phyloP scores from a whole-genome alignment of 1,140 invertebrate genomes.

The Eumaeus atala region DNA sequence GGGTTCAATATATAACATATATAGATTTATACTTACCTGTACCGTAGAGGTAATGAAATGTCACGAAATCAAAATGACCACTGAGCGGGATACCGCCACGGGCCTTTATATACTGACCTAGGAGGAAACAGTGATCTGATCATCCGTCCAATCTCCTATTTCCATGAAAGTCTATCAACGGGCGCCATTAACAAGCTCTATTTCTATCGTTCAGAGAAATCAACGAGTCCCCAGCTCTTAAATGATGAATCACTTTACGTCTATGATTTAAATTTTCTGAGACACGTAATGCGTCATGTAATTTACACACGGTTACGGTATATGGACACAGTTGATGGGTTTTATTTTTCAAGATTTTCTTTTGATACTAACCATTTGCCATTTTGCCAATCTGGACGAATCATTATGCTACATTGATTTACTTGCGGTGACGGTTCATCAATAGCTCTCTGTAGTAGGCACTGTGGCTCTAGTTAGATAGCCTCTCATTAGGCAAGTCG shows the following conservation, averaged over 20 bases:
- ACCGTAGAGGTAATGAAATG: too few relatives aligned
- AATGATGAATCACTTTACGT: conserved; percentile 8
- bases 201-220: conserved; percentile 58
- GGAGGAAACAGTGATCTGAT: conserved; percentile 46
- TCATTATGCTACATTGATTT: too few relatives aligned
- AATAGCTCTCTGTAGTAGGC: too few relatives aligned
- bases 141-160: conserved; percentile 43
- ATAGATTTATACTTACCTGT: background rate
- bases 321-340: background rate
- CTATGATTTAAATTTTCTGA: conserved; percentile 1
- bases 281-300: conserved; percentile 5
- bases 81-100: conserved; percentile 24
- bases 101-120: conserved; percentile 39
- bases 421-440: too few relatives aligned
- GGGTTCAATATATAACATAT: background rate
- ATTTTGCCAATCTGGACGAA: too few relatives aligned
- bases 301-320: conserved; percentile 1
- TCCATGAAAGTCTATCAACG: conserved; percentile 65
- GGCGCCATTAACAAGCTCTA: conserved; percentile 42
- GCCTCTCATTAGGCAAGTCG: too few relatives aligned
- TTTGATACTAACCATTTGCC: background rate
- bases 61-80: conserved; percentile 21
- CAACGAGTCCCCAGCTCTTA: conserved; percentile 33
- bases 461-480: too few relatives aligned
- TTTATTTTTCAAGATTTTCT: background rate